Percentiles rank a stretch among this genome's conserved stretches.
Evolutionary conservation across 2,113 vertebrate species (phyloP).

Genomic region (Pseudorhombus dupliciocellatus): DNA sequence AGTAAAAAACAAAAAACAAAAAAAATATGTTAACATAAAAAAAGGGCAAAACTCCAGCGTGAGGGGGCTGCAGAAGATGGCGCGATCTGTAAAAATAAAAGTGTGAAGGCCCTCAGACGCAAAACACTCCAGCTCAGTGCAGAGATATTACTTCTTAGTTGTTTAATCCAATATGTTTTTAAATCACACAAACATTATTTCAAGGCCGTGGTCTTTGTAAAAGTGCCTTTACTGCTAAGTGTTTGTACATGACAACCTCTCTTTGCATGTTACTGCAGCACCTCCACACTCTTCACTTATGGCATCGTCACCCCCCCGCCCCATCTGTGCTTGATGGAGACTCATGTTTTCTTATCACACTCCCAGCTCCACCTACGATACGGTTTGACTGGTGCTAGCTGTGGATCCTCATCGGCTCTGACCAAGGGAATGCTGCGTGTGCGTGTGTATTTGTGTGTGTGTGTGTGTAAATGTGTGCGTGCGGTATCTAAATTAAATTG

Average conservation of each 20-base stretch:
- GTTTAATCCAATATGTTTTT: background rate
- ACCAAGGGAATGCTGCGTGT: constrained; percentile 34
- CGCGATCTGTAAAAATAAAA: background rate
- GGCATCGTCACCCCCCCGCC: background rate
- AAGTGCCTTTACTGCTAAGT: background rate
- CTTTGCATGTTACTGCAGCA: background rate
- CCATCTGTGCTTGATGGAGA: background rate
- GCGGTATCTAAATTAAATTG: constrained; percentile 86
- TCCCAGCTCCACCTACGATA: constrained; percentile 11
- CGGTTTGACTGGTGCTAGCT: constrained; percentile 9
- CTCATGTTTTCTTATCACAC: background rate
- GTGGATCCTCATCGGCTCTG: constrained; percentile 48
- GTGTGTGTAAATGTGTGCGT: background rate
- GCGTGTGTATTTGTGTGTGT: background rate
- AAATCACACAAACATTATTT: background rate
- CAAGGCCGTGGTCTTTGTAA: background rate
- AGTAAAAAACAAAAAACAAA: too few species aligned
- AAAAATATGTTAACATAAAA: too few species aligned
- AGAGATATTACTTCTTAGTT: background rate
- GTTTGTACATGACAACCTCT: background rate
- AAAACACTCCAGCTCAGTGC: too few species aligned
- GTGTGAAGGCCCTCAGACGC: too few species aligned
- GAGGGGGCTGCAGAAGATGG: too few species aligned
- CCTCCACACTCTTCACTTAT: background rate
- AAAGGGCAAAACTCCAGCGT: too few species aligned